A percentile compares a stretch with the other conserved stretches of the same genome.
These are phyloP conservation scores for Anisognathus igniventris DNA, from an alignment of 2,797 vertebrate species.

Conservation along the genomic window DNA sequence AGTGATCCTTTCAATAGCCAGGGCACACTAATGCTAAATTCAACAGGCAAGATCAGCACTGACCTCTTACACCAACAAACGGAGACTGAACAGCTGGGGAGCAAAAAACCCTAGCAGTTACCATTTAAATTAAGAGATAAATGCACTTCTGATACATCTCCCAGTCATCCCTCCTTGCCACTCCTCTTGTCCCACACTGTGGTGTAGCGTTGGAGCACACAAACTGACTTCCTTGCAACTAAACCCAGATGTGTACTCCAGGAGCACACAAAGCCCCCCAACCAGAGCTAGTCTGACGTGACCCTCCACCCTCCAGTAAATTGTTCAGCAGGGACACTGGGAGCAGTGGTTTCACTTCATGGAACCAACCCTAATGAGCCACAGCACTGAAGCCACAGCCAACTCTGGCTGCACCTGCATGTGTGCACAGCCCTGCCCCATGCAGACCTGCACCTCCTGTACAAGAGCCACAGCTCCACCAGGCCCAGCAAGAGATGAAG, in stretches of 20 bases:
- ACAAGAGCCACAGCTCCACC: not conserved
- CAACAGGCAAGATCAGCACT: not conserved
- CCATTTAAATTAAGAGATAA: not conserved
- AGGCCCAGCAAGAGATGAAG: not conserved
- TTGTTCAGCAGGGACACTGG: not conserved
- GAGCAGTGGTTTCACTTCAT: not conserved
- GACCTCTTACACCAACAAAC: not conserved
- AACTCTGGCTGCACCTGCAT: not conserved
- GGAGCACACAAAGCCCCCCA: not conserved
- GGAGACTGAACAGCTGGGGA: not conserved
- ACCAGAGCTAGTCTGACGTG: not conserved
- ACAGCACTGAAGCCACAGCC: rapidly evolving
- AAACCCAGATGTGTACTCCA: not conserved
- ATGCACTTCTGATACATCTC: not conserved
- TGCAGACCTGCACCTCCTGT: not conserved
- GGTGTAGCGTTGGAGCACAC: not conserved
- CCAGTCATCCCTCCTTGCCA: not conserved
- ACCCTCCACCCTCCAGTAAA: not conserved
- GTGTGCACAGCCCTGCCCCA: rapidly evolving
- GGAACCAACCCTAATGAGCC: not conserved
- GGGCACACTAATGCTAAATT: not conserved
- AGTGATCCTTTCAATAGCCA: not conserved
- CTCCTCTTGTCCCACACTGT: not conserved
- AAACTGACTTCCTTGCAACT: not conserved
- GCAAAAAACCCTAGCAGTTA: not conserved